Percentiles rank a stretch among this genome's conserved stretches.
phyloP scores from a whole-genome alignment of 2,113 vertebrate species.

The Triplophysa dalaica region DNA sequence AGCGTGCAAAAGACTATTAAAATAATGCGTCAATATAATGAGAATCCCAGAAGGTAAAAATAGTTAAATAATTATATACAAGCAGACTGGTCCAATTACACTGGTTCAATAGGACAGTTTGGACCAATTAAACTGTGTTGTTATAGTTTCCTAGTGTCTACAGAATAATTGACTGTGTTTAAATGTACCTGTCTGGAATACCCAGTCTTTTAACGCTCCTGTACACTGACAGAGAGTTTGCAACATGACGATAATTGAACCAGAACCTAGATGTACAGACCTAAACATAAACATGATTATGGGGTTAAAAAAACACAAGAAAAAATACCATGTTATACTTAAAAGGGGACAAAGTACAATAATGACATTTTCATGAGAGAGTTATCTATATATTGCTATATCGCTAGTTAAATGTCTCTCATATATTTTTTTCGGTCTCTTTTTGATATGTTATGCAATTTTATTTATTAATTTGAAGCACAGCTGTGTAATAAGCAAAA shows the following conservation, averaged over 20 bases:
- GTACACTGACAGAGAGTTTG: constrained; percentile 95
- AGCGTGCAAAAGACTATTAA: not conserved
- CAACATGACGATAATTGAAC: constrained; percentile 98
- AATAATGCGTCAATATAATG: constrained; percentile 4
- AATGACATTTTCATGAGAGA: too few relatives aligned
- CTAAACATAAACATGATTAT: constrained; percentile 60
- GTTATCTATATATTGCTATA: too few relatives aligned
- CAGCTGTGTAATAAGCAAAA: too few relatives aligned
- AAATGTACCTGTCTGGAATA: constrained; percentile 91
- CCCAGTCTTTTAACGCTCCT: constrained; percentile 96
- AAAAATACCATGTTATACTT: not conserved
- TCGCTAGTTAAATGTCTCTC: too few relatives aligned
- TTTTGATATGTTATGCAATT: too few relatives aligned
- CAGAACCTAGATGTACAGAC: constrained; percentile 97
- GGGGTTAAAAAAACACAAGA: not conserved
- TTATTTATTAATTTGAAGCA: too few relatives aligned
- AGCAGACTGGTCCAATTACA: not conserved
- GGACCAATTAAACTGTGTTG: not conserved
- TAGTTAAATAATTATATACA: not conserved
- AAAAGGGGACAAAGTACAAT: too few relatives aligned
- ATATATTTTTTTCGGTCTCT: too few relatives aligned
- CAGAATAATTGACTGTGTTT: not conserved
- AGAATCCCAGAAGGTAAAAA: not conserved
- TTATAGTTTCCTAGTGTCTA: not conserved
- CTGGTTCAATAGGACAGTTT: not conserved